phyloP scores from a whole-genome alignment of 2,113 vertebrate species.

The Engraulis encrasicolus region DNA sequence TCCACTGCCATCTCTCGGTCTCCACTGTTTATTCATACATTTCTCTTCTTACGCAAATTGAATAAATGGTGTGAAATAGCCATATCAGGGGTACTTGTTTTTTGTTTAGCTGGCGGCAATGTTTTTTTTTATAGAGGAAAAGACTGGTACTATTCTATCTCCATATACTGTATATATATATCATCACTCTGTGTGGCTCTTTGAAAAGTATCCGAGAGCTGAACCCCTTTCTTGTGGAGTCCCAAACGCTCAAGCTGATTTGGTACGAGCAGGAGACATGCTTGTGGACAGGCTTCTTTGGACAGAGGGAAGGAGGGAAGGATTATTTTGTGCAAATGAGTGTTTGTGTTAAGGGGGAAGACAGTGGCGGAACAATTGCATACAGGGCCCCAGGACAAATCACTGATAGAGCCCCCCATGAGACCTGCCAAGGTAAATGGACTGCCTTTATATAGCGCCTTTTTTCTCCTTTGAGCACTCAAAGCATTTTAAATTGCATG shows the following conservation, averaged over 20 bases:
- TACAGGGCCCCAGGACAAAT: too few relatives aligned
- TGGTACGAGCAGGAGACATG: constrained; percentile 43
- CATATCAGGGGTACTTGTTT: not conserved
- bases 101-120: not conserved
- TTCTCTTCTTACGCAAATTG: too few relatives aligned
- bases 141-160: not conserved
- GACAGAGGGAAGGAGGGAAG: constrained; percentile 29
- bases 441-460: too few relatives aligned
- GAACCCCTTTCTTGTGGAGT: constrained; percentile 14
- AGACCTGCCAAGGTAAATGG: too few relatives aligned
- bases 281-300: constrained; percentile 31
- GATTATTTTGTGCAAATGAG: not conserved
- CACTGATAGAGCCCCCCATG: too few relatives aligned
- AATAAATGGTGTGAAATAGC: not conserved
- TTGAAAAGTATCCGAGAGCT: not conserved
- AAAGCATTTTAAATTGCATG: too few relatives aligned
- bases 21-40: not conserved
- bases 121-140: not conserved
- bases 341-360: constrained; percentile 36
- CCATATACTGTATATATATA: not conserved
- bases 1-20: not conserved
- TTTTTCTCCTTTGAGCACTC: too few relatives aligned
- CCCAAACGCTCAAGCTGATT: constrained; percentile 40
- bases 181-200: constrained; percentile 3
- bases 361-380: too few relatives aligned